Evolutionary conservation across 2,113 vertebrate genomes (phyloP).

Genomic region (Archocentrus centrarchus): DNA sequence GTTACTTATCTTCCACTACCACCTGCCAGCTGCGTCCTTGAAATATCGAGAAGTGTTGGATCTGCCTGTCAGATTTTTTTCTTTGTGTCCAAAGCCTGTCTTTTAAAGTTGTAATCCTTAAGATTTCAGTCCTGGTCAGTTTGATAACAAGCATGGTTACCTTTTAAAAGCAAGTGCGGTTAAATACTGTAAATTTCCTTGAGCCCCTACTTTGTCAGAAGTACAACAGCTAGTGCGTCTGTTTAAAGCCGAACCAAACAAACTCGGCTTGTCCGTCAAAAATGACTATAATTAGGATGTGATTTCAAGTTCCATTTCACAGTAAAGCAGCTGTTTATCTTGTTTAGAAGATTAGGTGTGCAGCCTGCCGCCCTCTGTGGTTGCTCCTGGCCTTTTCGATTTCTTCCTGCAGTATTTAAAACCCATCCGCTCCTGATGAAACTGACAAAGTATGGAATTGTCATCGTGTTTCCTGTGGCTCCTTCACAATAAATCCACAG

Average conservation of each 20-base stretch:
- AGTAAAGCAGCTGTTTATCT: background rate
- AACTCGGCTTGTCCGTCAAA: background rate
- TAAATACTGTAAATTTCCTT: background rate
- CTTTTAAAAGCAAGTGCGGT: background rate
- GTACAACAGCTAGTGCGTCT: background rate
- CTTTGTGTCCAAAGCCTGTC: background rate
- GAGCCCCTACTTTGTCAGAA: constrained; percentile 2
- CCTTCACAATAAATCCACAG: background rate
- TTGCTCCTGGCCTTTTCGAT: background rate
- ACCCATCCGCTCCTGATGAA: background rate
- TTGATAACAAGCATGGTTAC: background rate
- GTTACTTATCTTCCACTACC: constrained; percentile 17
- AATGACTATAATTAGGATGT: background rate
- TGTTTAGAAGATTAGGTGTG: background rate
- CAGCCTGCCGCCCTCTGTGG: background rate
- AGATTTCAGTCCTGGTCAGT: constrained; percentile 8
- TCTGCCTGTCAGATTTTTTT: background rate
- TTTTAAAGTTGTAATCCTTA: background rate
- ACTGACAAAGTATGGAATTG: background rate
- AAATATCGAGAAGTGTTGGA: background rate
- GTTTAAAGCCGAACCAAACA: background rate
- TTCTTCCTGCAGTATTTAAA: background rate
- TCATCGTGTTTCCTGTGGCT: background rate
- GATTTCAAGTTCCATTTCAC: background rate
- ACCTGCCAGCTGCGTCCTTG: constrained; percentile 17